Conservation (phyloP, 2,797 vertebrate species). For the Sebastes melanostomus region DNA sequence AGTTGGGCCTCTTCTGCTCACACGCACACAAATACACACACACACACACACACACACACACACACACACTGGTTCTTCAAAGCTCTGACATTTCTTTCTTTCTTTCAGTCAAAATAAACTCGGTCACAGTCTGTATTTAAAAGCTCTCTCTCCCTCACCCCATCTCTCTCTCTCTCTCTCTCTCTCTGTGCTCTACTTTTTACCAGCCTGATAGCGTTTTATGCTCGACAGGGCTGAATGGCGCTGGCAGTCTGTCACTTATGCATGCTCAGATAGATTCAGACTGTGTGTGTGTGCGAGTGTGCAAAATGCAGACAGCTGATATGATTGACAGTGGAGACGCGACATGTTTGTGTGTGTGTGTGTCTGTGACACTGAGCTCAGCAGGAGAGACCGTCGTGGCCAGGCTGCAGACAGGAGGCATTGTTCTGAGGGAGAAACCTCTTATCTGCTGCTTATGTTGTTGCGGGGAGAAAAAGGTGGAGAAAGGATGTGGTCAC, state of each 20-base stretch:
- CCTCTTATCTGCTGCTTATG: slow-evolving; percentile 8
- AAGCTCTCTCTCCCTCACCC: background rate
- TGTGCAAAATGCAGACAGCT: slow-evolving; percentile 53
- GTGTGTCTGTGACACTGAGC: slow-evolving; percentile 12
- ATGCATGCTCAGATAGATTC: slow-evolving; percentile 43
- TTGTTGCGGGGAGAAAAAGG: background rate
- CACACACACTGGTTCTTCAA: background rate
- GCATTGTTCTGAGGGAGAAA: slow-evolving; percentile 28
- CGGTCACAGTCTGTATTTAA: slow-evolving; percentile 33
- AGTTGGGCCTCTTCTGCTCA: background rate
- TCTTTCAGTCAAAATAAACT: slow-evolving; percentile 49
- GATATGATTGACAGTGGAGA: slow-evolving; percentile 58
- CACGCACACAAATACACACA: background rate
- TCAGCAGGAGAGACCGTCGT: slow-evolving; percentile 21
- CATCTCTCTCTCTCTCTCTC: background rate
- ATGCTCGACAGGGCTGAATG: slow-evolving; percentile 59
- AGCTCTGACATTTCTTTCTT: slow-evolving; percentile 40
- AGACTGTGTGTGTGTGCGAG: slow-evolving; percentile 4
- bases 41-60: background rate
- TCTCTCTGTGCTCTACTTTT: slow-evolving; percentile 34
- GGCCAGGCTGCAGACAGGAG: slow-evolving; percentile 1
- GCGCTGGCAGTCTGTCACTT: slow-evolving; percentile 64
- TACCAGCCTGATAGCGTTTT: slow-evolving; percentile 55
- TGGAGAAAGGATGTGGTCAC: background rate
- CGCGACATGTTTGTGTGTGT: background rate